Conservation (phyloP, 2,888 invertebrate species). For the Thereva nobilitata region DNA sequence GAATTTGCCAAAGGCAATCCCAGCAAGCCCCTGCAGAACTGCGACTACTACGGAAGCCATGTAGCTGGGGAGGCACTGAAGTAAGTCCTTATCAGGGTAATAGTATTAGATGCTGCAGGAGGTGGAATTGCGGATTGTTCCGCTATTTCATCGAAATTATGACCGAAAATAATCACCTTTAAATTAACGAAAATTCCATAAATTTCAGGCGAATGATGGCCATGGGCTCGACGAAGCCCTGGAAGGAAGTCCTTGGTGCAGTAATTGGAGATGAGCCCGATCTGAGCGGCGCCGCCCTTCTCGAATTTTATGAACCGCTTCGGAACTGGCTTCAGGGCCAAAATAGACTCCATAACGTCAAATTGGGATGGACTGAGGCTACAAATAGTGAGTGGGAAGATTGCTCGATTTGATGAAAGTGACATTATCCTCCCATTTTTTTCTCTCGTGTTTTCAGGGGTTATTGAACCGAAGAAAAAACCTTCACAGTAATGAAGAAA, state of each 20-base stretch:
- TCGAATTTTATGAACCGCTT: slow-evolving; percentile 68
- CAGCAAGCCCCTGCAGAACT: slow-evolving; percentile 64
- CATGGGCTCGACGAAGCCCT: slow-evolving; percentile 63
- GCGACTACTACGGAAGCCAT: slow-evolving; percentile 68
- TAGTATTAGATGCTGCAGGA: slow-evolving; percentile 44
- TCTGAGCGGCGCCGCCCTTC: slow-evolving; percentile 62
- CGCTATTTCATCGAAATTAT: too few relatives aligned
- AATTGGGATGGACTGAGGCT: slow-evolving; percentile 45
- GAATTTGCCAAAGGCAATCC: slow-evolving; percentile 64
- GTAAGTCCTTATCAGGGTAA: background rate
- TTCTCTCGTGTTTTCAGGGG: too few relatives aligned
- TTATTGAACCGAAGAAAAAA: too few relatives aligned
- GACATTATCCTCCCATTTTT: too few relatives aligned
- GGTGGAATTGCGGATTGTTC: too few relatives aligned
- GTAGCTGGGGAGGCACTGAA: slow-evolving; percentile 63
- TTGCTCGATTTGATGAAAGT: too few relatives aligned
- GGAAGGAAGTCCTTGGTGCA: slow-evolving; percentile 67
- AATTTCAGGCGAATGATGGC: slow-evolving; percentile 60
- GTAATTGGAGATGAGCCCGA: background rate
- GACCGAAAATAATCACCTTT: too few relatives aligned
- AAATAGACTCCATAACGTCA: slow-evolving; percentile 57
- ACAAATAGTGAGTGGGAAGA: too few relatives aligned
- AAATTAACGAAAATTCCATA: slow-evolving; percentile 27
- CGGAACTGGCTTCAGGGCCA: slow-evolving; percentile 63
- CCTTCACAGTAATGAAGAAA: too few relatives aligned